Base-by-base conservation (phyloP, 64 coral and sea anemone genomes). In the Stichodactyla mertensii region DNA sequence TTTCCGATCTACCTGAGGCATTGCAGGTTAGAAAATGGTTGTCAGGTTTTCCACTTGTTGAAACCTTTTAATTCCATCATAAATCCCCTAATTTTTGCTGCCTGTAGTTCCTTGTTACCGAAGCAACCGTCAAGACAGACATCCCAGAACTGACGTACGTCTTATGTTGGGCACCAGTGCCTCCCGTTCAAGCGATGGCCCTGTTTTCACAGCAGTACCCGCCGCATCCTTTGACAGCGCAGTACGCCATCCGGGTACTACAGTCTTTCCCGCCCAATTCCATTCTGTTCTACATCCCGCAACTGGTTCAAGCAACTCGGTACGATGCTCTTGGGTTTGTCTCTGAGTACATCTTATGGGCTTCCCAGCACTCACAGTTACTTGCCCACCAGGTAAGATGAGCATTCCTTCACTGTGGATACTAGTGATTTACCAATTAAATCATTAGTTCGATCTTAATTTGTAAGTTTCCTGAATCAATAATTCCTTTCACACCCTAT, bases 131-230 rank as follows among this genome's bases (percentile, higher is more conserved):
- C 84, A 92, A 95, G 51, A 89, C 87, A 26, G 93, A 98, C 64
- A 92, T 98, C 10, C 96, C 96, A 2, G 88, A 94, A 61, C 83
- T 98, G 62, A 95, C 92, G 51, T 88, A 94, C 53, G 85, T 92
- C 64, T 57, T 98, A 53, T 98, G 96, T 52, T 98, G 96, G 96
- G 84, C 96, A 10, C 89, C 96, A 57, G 90, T 98, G 11, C 87
- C 96, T 85, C 96, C 96, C 55, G 92, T 98, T 10, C 90, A 92
- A 78, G 96, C 96, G 23, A 92, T 98, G 80, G 93, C 92, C 4
- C 91, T 92, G 77, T 98, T 98, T 87, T 98, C 96, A 8, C 93
- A 94, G 74, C 96, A 94, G 61, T 98, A 98, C 71, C 96, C 96
- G 24, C 88, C 87, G 10, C 96, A 98, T 86, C 93, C 92, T 54